Evolutionary conservation across 2,797 vertebrate genomes (phyloP).

Genomic region (Heteromormyrus szaboi): DNA sequence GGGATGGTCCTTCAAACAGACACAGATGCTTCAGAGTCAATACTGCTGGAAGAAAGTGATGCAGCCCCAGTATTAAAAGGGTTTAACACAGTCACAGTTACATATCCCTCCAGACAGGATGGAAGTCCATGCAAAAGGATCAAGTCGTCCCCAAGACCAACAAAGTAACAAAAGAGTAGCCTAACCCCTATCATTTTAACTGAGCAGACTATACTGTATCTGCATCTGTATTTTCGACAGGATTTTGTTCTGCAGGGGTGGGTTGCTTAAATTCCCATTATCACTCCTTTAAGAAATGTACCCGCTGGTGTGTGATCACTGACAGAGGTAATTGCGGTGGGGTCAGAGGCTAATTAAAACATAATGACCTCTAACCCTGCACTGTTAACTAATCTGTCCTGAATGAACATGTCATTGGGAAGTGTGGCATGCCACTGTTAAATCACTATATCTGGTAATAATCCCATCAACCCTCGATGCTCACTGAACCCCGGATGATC

Average conservation of each 20-base stretch:
- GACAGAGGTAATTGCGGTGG: conserved; percentile 58
- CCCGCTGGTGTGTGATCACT: conserved; percentile 36
- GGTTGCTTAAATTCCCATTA: conserved; percentile 56
- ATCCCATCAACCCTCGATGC: conserved; percentile 25
- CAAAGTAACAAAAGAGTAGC: background rate
- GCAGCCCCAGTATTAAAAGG: background rate
- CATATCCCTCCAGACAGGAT: background rate
- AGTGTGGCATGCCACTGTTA: conserved; percentile 49
- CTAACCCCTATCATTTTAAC: background rate
- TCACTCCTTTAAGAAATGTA: conserved; percentile 42
- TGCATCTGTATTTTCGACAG: background rate
- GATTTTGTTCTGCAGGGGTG: conserved; percentile 8
- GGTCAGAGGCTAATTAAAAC: conserved; percentile 78
- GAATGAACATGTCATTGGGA: conserved; percentile 48
- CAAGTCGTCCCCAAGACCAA: background rate
- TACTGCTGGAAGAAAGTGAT: conserved; percentile 6
- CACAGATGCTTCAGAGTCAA: conserved; percentile 20
- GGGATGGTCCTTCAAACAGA: conserved; percentile 32
- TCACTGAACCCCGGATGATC: conserved; percentile 50
- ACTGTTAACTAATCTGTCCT: conserved; percentile 75
- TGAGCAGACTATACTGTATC: background rate
- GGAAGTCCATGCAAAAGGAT: background rate
- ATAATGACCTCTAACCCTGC: conserved; percentile 58
- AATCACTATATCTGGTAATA: conserved; percentile 55
- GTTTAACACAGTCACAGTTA: background rate